Percentiles rank a stretch among this genome's conserved stretches.
phyloP scores from a whole-genome alignment of 2,888 invertebrate species.

The Molorchus minor region DNA sequence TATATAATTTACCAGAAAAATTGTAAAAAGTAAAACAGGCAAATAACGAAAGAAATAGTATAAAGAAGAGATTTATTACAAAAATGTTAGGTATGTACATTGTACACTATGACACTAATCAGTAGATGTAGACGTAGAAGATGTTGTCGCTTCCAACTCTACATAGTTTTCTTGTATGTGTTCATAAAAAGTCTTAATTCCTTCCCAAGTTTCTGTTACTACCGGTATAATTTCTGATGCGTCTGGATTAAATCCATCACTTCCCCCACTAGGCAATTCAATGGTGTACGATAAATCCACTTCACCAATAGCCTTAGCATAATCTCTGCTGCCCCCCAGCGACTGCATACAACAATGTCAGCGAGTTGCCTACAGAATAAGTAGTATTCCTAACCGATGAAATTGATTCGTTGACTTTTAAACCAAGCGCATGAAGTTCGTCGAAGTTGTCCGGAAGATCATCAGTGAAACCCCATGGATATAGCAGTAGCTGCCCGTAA shows the following conservation, averaged over 20 bases:
- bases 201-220: constrained; percentile 70
- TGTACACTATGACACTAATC: too few species aligned
- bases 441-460: constrained; percentile 60
- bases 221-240: constrained; percentile 67
- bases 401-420: constrained; percentile 60
- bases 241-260: constrained; percentile 68
- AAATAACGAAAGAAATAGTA: too few species aligned
- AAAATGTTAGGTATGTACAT: too few species aligned
- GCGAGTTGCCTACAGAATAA: constrained; percentile 64
- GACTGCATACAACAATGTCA: constrained; percentile 65
- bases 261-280: constrained; percentile 68
- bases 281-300: constrained; percentile 70
- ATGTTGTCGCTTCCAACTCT: too few species aligned
- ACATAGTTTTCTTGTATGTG: constrained; percentile 45
- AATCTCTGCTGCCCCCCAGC: constrained; percentile 75
- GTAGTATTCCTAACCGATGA: constrained; percentile 53
- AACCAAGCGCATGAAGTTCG: constrained; percentile 62
- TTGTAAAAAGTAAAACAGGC: too few species aligned
- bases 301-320: constrained; percentile 66
- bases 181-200: constrained; percentile 64
- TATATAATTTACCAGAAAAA: too few species aligned
- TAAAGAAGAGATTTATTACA: too few species aligned
- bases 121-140: too few species aligned
- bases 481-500: constrained; percentile 73
- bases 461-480: constrained; percentile 74